Percentiles rank a stretch among this genome's conserved stretches.
Conservation (phyloP, 1,140 invertebrate genomes). For the Glossosoma conforme region DNA sequence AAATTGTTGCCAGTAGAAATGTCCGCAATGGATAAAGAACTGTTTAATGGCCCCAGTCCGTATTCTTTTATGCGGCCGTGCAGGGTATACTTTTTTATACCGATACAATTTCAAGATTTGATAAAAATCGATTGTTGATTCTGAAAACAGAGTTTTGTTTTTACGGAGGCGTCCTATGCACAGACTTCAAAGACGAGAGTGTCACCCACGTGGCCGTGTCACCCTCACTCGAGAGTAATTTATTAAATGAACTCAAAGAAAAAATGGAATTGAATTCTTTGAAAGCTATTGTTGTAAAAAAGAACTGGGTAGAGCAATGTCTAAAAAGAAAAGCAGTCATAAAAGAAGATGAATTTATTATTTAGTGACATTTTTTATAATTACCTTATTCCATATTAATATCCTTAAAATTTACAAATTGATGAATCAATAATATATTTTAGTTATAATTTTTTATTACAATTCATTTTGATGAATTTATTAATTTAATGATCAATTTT, state of each 20-base stretch:
- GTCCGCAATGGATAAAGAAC: conserved; percentile 13
- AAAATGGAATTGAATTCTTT: not conserved
- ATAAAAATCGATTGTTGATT: not conserved
- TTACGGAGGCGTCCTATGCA: too few relatives aligned
- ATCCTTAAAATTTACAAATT: not conserved
- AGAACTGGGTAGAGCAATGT: conserved; percentile 23
- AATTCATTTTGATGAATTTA: too few relatives aligned
- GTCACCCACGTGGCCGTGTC: too few relatives aligned
- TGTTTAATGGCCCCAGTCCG: conserved; percentile 20
- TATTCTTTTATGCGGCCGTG: conserved; percentile 27
- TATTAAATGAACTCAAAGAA: conserved; percentile 6
- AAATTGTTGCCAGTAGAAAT: conserved; percentile 18
- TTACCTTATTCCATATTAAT: not conserved
- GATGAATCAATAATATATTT: too few relatives aligned
- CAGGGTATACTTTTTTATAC: conserved; percentile 16
- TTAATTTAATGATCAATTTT: too few relatives aligned
- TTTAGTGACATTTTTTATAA: not conserved
- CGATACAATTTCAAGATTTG: not conserved
- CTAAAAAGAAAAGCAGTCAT: conserved; percentile 7
- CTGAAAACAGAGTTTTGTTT: too few relatives aligned
- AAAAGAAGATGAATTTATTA: conserved; percentile 12
- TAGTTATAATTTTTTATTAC: too few relatives aligned
- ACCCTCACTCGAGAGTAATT: too few relatives aligned
- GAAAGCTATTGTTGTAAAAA: conserved; percentile 11
- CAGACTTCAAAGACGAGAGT: too few relatives aligned